Base-by-base conservation (phyloP, 2,888 invertebrate species). In the Chromoteleia sp. region DNA sequence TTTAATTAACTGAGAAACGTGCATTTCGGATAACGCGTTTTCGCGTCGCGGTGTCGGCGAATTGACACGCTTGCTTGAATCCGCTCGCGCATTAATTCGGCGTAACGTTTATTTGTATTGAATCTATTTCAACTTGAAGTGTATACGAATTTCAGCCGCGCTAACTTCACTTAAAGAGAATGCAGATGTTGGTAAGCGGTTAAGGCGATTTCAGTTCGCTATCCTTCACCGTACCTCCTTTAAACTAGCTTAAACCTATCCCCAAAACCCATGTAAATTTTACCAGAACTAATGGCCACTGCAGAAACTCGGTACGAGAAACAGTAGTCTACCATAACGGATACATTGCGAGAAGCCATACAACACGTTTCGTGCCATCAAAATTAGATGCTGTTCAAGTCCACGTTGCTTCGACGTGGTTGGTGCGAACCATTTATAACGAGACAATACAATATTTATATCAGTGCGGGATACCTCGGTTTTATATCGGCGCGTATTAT, bases 221-320 rank as follows among this genome's bases (percentile, higher is more conserved):
- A 74, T 74, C 63, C 74, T 41, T 79, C 65, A 71, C 71, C 10
- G 48, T 50, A 12, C 12, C 54, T 48, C 74, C 74, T 74, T 79
- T 68, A 68, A 61, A 79, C 79, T 79, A 68, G 79, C 61, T 74
- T 74, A 63, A 70, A 67, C 58, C 74, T 58, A 74, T 58, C 73
- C 48, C 54, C 15, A 33, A 77, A 74, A 68, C 78, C 74, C 68
- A 61, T 80, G 74, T 80, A 80, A 74, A 80, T 80, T 80, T 73
- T 48, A 80, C 68, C 74, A 48, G 63, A 68, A 80, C 79, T 80
- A 80, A 80, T 80, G 74, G 74, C 67, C 59, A 80, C 74, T 68
- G 68, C 41, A 41, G 65, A 45, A 67, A 68, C 79, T 68, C 74
- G 56, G 61, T 56, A 39, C 50, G 68, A 73, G 79, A 80, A 68